These are phyloP conservation scores for Falco rusticolus DNA, from an alignment of 2,797 vertebrate species.

Conservation along the genomic window DNA sequence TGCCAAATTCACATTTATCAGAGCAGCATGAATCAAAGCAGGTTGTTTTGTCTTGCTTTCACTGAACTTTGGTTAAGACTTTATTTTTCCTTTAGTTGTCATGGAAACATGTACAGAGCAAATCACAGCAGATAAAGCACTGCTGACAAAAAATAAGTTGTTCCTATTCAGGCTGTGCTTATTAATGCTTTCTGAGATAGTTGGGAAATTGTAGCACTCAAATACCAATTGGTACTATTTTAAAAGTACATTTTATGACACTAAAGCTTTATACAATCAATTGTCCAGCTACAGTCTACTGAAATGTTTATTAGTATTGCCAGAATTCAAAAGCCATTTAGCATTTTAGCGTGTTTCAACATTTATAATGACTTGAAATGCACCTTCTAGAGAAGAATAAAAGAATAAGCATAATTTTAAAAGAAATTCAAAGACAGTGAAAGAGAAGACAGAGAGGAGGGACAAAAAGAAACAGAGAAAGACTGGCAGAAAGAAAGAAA, in stretches of 20 bases:
- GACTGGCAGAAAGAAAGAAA: background rate
- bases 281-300: background rate
- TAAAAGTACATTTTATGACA: background rate
- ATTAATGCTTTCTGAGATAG: constrained; percentile 19
- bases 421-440: background rate
- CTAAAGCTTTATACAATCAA: background rate
- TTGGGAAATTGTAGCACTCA: background rate
- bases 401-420: background rate
- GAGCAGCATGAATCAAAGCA: constrained; percentile 16
- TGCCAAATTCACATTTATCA: constrained; percentile 17
- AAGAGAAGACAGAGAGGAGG: background rate
- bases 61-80: constrained; percentile 14
- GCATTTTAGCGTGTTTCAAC: background rate
- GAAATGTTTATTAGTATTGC: background rate
- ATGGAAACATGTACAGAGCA: constrained; percentile 35
- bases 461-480: background rate
- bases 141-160: constrained; percentile 14
- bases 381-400: background rate
- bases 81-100: constrained; percentile 46
- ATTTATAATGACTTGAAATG: background rate
- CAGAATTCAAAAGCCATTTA: background rate
- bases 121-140: constrained; percentile 37
- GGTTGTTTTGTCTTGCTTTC: constrained; percentile 33
- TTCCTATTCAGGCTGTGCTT: background rate
- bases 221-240: background rate